These are phyloP conservation scores for Anticlea derivata DNA, from an alignment of 2,888 invertebrate species.

Conservation along the genomic window DNA sequence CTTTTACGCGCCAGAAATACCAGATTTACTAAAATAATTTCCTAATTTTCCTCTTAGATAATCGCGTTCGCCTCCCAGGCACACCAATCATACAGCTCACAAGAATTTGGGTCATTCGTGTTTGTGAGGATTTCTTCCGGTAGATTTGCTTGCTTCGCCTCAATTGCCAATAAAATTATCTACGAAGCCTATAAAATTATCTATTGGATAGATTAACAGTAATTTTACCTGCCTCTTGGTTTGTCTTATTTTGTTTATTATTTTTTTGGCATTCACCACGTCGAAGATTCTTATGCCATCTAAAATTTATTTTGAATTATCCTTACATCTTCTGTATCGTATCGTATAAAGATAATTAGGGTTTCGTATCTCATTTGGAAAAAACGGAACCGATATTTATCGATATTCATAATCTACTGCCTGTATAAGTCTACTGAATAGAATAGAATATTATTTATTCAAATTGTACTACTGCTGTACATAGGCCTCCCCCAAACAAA, in stretches of 20 bases:
- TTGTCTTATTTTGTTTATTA: conserved; percentile 23
- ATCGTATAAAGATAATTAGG: too few relatives aligned
- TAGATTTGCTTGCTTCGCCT: conserved; percentile 68
- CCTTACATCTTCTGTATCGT: too few relatives aligned
- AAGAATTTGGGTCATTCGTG: conserved; percentile 64
- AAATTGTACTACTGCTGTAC: too few relatives aligned
- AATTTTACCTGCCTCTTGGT: conserved; percentile 33
- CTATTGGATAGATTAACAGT: conserved; percentile 46
- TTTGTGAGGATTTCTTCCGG: conserved; percentile 68
- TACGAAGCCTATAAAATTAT: conserved; percentile 34
- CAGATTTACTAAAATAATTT: conserved; percentile 3
- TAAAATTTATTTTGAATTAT: too few relatives aligned
- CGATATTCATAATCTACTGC: too few relatives aligned
- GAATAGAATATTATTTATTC: too few relatives aligned
- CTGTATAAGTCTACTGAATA: too few relatives aligned
- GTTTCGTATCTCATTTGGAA: too few relatives aligned
- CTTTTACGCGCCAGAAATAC: background rate
- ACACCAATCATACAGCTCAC: conserved; percentile 42
- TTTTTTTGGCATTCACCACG: background rate
- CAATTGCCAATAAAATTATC: conserved; percentile 62
- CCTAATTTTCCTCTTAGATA: conserved; percentile 5
- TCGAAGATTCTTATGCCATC: too few relatives aligned
- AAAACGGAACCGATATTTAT: too few relatives aligned
- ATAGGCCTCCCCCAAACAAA: too few relatives aligned
- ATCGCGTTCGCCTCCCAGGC: conserved; percentile 37